phyloP scores from a whole-genome alignment of 2,797 vertebrate genomes.

The Sebastes itinus region DNA sequence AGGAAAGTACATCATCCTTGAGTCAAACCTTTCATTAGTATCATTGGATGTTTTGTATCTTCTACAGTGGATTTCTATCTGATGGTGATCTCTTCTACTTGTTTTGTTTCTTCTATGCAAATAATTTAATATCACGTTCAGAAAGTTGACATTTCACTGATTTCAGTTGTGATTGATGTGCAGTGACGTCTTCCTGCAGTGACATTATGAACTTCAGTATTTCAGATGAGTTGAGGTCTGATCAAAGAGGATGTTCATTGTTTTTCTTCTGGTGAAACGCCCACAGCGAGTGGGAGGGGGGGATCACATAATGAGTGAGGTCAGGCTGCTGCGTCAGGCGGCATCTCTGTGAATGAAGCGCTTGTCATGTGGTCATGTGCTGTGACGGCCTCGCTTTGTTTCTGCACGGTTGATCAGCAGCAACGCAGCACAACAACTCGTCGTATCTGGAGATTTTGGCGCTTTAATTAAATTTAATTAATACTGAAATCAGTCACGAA shows the following conservation, averaged over 20 bases:
- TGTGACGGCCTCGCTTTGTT: not conserved
- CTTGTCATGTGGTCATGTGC: not conserved
- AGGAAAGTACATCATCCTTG: not conserved
- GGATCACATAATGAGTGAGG: not conserved
- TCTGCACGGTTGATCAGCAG: conserved; percentile 3
- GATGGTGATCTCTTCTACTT: too few relatives aligned
- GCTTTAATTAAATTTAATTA: too few relatives aligned
- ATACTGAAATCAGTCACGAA: not conserved
- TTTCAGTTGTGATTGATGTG: not conserved
- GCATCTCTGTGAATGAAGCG: not conserved
- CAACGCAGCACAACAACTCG: not conserved
- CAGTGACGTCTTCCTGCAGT: not conserved
- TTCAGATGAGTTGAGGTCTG: not conserved
- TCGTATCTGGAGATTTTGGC: too few relatives aligned
- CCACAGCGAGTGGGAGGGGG: not conserved
- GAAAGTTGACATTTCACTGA: not conserved
- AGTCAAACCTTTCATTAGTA: too few relatives aligned
- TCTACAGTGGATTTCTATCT: not conserved
- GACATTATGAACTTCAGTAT: not conserved
- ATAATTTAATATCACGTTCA: too few relatives aligned
- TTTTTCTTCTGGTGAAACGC: conserved; percentile 2
- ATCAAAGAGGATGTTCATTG: not conserved
- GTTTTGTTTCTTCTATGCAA: too few relatives aligned
- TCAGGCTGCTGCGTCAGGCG: not conserved
- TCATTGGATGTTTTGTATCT: too few relatives aligned